Conservation (phyloP, 2,888 invertebrate genomes). For the Argyresthia goedartella region DNA sequence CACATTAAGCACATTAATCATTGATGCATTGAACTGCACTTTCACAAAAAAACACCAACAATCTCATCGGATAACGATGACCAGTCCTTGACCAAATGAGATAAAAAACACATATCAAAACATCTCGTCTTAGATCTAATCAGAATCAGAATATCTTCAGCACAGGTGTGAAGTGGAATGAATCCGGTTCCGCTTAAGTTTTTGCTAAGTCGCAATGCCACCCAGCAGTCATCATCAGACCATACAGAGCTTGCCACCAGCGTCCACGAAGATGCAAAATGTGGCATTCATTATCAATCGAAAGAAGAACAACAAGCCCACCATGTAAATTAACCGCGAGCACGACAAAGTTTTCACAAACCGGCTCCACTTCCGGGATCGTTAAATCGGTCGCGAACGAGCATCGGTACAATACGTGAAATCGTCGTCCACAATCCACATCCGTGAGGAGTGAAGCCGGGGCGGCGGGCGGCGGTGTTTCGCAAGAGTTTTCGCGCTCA, state of each 20-base stretch:
- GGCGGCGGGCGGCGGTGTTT: slow-evolving; percentile 9
- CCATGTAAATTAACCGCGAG: slow-evolving; percentile 43
- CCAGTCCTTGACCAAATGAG: neutral
- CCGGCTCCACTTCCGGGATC: slow-evolving; percentile 66
- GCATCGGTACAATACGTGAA: slow-evolving; percentile 26
- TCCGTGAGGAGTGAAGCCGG: slow-evolving; percentile 18
- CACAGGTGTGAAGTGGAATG: neutral
- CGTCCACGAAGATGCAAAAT: too few relatives aligned
- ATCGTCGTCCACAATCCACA: slow-evolving; percentile 10
- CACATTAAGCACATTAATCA: slow-evolving; percentile 35
- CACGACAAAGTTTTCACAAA: slow-evolving; percentile 44
- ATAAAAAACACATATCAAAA: neutral
- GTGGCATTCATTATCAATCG: neutral
- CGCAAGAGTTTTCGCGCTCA: slow-evolving; percentile 36
- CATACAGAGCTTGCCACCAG: too few relatives aligned
- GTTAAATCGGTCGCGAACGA: slow-evolving; percentile 55
- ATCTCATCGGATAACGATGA: slow-evolving; percentile 1
- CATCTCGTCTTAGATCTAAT: neutral
- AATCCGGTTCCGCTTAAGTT: neutral
- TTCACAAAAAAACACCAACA: slow-evolving; percentile 34
- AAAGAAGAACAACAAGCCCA: neutral
- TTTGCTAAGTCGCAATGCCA: neutral
- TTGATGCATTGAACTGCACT: slow-evolving; percentile 25
- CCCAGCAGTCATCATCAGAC: neutral
- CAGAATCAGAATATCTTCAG: neutral